phyloP scores from a whole-genome alignment of 2,888 invertebrate genomes.

The Meghimatium bilineatum region DNA sequence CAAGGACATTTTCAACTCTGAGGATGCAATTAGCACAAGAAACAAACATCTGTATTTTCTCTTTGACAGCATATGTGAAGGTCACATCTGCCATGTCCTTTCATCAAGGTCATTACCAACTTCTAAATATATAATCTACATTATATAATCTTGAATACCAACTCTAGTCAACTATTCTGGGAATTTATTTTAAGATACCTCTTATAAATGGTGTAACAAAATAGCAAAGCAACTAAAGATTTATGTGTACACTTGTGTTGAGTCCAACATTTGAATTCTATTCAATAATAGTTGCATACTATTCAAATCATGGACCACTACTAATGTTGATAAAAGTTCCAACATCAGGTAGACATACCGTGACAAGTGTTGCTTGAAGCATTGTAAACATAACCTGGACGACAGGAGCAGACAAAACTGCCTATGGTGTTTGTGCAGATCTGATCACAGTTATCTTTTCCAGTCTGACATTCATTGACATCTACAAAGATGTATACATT shows the following conservation, averaged over 20 bases:
- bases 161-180: background rate
- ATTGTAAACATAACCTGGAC: background rate
- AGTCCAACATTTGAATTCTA: too few species aligned
- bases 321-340: background rate
- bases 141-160: too few species aligned
- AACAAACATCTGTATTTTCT: too few species aligned
- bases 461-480: conserved; percentile 10
- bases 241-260: background rate
- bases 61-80: too few species aligned
- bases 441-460: background rate
- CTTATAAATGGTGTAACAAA: background rate
- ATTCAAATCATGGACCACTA: background rate
- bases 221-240: background rate
- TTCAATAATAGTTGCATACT: background rate
- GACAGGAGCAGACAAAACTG: background rate
- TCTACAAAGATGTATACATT: background rate
- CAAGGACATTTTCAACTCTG: too few species aligned
- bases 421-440: conserved; percentile 8
- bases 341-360: background rate
- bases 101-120: too few species aligned
- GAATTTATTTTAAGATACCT: background rate
- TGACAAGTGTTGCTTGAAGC: background rate
- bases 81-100: too few species aligned
- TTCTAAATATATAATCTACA: too few species aligned
- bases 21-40: too few species aligned